Evolutionary conservation across 2,888 invertebrate species (phyloP).

Genomic region (Oligia strigilis): DNA sequence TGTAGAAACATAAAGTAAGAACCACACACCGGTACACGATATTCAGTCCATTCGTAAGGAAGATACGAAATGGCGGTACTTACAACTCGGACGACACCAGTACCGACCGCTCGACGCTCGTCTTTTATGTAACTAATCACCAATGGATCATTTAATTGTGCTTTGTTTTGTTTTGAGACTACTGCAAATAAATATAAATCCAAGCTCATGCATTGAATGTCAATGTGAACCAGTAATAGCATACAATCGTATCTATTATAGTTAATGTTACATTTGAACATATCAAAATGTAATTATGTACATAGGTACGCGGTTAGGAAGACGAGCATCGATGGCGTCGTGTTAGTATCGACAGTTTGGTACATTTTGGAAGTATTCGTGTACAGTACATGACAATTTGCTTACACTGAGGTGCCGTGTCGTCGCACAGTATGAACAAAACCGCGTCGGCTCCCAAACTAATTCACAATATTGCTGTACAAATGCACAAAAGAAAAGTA

Average conservation of each 20-base stretch:
- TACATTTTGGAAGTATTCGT: slow-evolving; percentile 37
- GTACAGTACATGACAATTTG: slow-evolving; percentile 35
- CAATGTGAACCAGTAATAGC: slow-evolving; percentile 63
- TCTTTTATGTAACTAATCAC: slow-evolving; percentile 70
- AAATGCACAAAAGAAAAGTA: slow-evolving; percentile 84
- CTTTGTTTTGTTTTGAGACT: slow-evolving; percentile 75
- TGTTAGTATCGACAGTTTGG: slow-evolving; percentile 14
- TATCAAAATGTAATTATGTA: slow-evolving; percentile 58
- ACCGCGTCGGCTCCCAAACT: slow-evolving; percentile 73
- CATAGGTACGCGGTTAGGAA: slow-evolving; percentile 45
- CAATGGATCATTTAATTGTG: slow-evolving; percentile 74
- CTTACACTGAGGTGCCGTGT: slow-evolving; percentile 49
- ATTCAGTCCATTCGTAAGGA: slow-evolving; percentile 84
- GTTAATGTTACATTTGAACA: slow-evolving; percentile 48
- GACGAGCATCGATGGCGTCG: slow-evolving; percentile 56
- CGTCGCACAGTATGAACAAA: slow-evolving; percentile 55
- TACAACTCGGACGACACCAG: slow-evolving; percentile 67
- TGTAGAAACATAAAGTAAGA: slow-evolving; percentile 84
- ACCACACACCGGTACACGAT: slow-evolving; percentile 83
- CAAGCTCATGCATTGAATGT: slow-evolving; percentile 67
- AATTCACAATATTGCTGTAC: slow-evolving; percentile 83
- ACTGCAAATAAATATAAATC: slow-evolving; percentile 68
- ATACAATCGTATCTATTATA: slow-evolving; percentile 53
- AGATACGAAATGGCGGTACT: slow-evolving; percentile 76
- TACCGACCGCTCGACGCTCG: slow-evolving; percentile 64